phyloP scores from a whole-genome alignment of 2,797 vertebrate species.

The Enteromius treurensis region DNA sequence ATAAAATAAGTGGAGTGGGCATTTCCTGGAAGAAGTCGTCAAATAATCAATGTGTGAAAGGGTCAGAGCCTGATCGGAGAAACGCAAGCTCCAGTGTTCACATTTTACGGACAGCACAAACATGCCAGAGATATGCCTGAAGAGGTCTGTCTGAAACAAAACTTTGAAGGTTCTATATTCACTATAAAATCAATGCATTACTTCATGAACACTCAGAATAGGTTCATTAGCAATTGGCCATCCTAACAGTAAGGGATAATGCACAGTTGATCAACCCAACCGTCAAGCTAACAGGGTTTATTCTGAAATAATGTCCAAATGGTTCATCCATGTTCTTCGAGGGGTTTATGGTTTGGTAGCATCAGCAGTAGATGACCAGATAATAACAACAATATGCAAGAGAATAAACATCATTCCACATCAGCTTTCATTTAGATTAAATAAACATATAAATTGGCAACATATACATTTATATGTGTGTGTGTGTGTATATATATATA shows the following conservation, averaged over 20 bases:
- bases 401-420: not conserved
- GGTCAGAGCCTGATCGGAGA: not conserved
- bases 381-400: not conserved
- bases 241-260: not conserved
- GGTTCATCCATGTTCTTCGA: not conserved
- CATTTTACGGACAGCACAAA: not conserved
- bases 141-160: not conserved
- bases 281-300: not conserved
- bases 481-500: too few species aligned
- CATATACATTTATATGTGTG: too few species aligned
- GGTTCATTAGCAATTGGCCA: not conserved
- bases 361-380: not conserved
- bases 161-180: not conserved
- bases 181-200: not conserved
- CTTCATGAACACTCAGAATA: not conserved
- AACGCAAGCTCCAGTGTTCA: not conserved
- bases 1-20: conserved; percentile 8
- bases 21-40: conserved; percentile 39
- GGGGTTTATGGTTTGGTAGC: not conserved
- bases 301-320: not conserved
- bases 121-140: not conserved
- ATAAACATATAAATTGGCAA: not conserved
- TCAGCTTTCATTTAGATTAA: not conserved
- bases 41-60: conserved; percentile 33
- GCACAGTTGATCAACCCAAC: not conserved